phyloP scores from a whole-genome alignment of 2,113 vertebrate genomes.

The Xerus inauris region DNA sequence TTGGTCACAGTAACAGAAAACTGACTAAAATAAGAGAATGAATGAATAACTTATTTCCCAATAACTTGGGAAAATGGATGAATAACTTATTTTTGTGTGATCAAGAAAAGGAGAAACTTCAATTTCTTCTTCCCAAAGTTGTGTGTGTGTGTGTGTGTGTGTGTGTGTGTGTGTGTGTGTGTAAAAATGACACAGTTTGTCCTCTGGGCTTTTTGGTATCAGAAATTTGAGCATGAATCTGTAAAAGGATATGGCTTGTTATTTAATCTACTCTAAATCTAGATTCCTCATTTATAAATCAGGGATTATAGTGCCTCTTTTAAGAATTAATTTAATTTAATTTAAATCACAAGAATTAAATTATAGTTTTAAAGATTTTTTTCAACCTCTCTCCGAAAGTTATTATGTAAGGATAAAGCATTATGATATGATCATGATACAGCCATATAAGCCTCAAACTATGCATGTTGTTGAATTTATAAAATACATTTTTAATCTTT shows the following conservation, averaged over 20 bases:
- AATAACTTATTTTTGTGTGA: neutral
- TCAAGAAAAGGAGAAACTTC: neutral
- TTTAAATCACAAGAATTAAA: conserved; percentile 21
- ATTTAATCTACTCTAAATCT: neutral
- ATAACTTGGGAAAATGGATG: neutral
- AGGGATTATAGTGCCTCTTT: neutral
- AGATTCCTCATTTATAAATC: conserved; percentile 4
- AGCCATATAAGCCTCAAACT: neutral
- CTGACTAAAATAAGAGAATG: neutral
- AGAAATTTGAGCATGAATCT: neutral
- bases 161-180: rapidly evolving
- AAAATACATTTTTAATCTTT: conserved; percentile 37
- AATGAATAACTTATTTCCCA: neutral
- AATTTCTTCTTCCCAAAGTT: neutral
- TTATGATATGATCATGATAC: neutral
- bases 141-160: neutral
- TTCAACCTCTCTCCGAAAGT: neutral
- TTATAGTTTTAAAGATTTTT: conserved; percentile 15
- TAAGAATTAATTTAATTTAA: neutral
- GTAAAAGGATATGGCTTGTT: neutral
- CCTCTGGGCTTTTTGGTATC: neutral
- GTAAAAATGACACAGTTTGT: neutral
- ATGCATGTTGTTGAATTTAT: neutral
- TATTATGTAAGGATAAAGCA: neutral
- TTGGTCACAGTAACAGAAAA: neutral